Evolutionary conservation across 2,888 invertebrate species (phyloP).

Genomic region (Thera britannica): DNA sequence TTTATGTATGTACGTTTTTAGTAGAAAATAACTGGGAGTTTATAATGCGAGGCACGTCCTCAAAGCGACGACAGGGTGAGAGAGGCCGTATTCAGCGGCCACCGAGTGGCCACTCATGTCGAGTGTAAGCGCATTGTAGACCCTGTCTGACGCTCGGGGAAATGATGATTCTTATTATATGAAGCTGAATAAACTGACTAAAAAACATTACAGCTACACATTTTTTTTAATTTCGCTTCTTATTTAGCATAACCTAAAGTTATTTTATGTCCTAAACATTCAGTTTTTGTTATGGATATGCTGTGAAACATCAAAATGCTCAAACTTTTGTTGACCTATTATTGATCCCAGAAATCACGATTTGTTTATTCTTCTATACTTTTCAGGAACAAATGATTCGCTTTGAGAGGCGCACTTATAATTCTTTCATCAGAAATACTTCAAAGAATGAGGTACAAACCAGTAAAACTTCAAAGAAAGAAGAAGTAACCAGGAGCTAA

Average conservation of each 20-base stretch:
- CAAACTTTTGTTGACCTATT: not conserved
- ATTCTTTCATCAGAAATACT: too few species aligned
- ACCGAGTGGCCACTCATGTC: constrained; percentile 37
- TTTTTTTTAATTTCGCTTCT: not conserved
- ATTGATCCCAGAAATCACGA: too few species aligned
- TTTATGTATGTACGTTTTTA: not conserved
- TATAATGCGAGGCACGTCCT: constrained; percentile 34
- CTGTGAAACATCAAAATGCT: not conserved
- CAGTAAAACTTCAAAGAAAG: too few species aligned
- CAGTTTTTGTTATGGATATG: not conserved
- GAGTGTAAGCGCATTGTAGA: constrained; percentile 17
- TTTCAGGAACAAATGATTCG: too few species aligned
- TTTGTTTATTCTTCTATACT: too few species aligned
- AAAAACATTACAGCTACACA: not conserved
- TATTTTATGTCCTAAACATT: not conserved
- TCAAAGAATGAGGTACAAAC: too few species aligned
- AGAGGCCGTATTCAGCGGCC: constrained; percentile 39
- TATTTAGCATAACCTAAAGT: too few species aligned
- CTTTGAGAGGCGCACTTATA: too few species aligned
- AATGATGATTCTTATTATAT: constrained; percentile 50
- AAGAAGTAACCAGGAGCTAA: constrained; percentile 26
- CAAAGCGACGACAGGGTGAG: constrained; percentile 15
- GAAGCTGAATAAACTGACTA: constrained; percentile 43
- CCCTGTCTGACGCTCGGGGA: constrained; percentile 30
- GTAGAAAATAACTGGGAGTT: constrained; percentile 25